Base-by-base conservation (phyloP, 23 tunicate species). In the Corella eumyota region DNA sequence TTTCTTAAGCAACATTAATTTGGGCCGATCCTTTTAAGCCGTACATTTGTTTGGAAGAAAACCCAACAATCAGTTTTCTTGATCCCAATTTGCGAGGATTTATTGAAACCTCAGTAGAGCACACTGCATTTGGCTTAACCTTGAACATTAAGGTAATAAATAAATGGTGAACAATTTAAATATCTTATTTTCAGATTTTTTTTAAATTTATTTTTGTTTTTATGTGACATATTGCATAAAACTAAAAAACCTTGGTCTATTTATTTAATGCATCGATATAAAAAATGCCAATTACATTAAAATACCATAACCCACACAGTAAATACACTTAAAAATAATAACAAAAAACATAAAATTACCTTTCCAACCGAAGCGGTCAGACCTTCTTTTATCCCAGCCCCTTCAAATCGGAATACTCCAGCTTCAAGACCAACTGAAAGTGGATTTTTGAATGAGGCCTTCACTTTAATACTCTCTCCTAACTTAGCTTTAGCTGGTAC, bases 361-460 rank as follows among this genome's bases (percentile, higher is more conserved):
- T 55, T 58, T 9, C 44, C 40, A n/a, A 77, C 85, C 19, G 40
- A 7, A 13, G 48, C 56, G 24, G 36, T 58, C 45, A 71, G 45
- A 17, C 62, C 80, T 17, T 80, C 95, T 15, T 31, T 44, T 5
- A 71, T 30, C 5, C 98, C 98, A 29, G 98, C 79, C 15, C 98
- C 98, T 47, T 92, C 98, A 34, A 83, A 20, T 25, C 66, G 60
- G 66, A 92, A 61, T 25, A 50, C 75, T 19, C 91, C 76, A 0
- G 62, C 56, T n/a, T 48, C 55, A 13, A 92, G 64, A 5, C 75
- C 55, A 60, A 70, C 63, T n/a, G 86, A 60, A 23, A 92, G 64
- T 6, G 93, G 98, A 47, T 92, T 92, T 22, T 77, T 92, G 57
- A 92, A 92, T 17, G 69, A 59, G 4, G 62, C 56, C 30, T 64